A percentile compares a stretch with the other conserved stretches of the same genome.
Conservation (phyloP, 2,888 invertebrate species). For the Mythimna lalbum region DNA sequence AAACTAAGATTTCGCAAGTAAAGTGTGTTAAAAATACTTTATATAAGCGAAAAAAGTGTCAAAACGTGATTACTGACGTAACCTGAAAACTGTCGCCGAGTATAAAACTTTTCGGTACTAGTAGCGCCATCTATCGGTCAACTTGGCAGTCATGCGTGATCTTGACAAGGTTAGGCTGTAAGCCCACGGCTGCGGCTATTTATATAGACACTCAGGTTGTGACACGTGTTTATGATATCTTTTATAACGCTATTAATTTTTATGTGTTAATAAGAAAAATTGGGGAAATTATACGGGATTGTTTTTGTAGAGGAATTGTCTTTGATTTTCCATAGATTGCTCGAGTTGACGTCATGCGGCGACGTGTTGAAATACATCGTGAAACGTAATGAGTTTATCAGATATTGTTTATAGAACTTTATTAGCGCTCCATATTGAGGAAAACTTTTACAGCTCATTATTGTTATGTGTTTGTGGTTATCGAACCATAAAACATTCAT, state of each 20-base stretch:
- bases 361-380: slow-evolving; percentile 54
- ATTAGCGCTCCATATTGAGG: slow-evolving; percentile 27
- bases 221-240: slow-evolving; percentile 44
- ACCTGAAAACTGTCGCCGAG: slow-evolving; percentile 68
- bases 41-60: slow-evolving; percentile 40
- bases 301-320: slow-evolving; percentile 40
- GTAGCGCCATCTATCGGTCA: slow-evolving; percentile 82
- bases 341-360: slow-evolving; percentile 43
- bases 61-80: slow-evolving; percentile 57
- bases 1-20: slow-evolving; percentile 27
- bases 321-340: slow-evolving; percentile 52
- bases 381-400: slow-evolving; percentile 60
- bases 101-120: slow-evolving; percentile 69
- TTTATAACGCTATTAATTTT: slow-evolving; percentile 44
- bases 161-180: slow-evolving; percentile 70
- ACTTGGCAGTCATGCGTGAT: slow-evolving; percentile 77
- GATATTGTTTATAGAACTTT: slow-evolving; percentile 60
- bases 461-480: slow-evolving; percentile 3
- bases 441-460: slow-evolving; percentile 31
- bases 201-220: slow-evolving; percentile 57
- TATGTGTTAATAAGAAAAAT: slow-evolving; percentile 43
- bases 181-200: slow-evolving; percentile 63
- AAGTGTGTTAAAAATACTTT: slow-evolving; percentile 31
- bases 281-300: slow-evolving; percentile 19
- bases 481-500: slow-evolving; percentile 2